These are phyloP conservation scores for Noctuana brunneofusca DNA, from an alignment of 2,888 invertebrate genomes.

Conservation along the genomic window DNA sequence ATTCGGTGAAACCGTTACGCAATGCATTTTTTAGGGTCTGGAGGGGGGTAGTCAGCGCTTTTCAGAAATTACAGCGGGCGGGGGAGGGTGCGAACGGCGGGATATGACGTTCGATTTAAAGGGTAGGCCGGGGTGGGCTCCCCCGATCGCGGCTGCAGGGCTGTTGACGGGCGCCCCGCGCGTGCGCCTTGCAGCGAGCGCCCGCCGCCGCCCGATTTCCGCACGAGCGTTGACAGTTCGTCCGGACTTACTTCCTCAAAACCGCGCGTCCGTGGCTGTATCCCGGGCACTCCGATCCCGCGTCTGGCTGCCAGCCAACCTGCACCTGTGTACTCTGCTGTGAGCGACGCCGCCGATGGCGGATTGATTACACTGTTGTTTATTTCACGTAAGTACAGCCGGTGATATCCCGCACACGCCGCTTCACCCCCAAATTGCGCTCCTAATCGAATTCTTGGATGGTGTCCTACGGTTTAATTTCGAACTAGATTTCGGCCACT, in stretches of 20 bases:
- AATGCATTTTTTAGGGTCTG: slow-evolving; percentile 82
- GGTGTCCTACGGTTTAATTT: slow-evolving; percentile 25
- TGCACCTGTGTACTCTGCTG: slow-evolving; percentile 44
- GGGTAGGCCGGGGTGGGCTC: slow-evolving; percentile 65
- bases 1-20: slow-evolving; percentile 80
- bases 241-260: slow-evolving; percentile 81
- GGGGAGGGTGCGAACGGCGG: slow-evolving; percentile 67
- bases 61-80: slow-evolving; percentile 75
- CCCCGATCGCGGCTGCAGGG: slow-evolving; percentile 68
- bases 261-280: slow-evolving; percentile 75
- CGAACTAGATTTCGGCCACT: slow-evolving; percentile 30
- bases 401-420: slow-evolving; percentile 15
- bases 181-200: slow-evolving; percentile 66
- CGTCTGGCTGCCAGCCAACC: slow-evolving; percentile 49
- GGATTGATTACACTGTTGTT: slow-evolving; percentile 55
- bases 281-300: slow-evolving; percentile 44
- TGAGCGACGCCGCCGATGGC: slow-evolving; percentile 62
- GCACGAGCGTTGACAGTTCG: slow-evolving; percentile 85
- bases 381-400: slow-evolving; percentile 60
- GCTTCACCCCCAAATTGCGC: slow-evolving; percentile 22
- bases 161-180: slow-evolving; percentile 83
- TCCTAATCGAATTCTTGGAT: slow-evolving; percentile 30
- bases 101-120: slow-evolving; percentile 83
- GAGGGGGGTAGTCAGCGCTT: slow-evolving; percentile 76
- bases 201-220: slow-evolving; percentile 84